Evolutionary conservation across 2,888 invertebrate species (phyloP).

Genomic region (Drosophila falleni): DNA sequence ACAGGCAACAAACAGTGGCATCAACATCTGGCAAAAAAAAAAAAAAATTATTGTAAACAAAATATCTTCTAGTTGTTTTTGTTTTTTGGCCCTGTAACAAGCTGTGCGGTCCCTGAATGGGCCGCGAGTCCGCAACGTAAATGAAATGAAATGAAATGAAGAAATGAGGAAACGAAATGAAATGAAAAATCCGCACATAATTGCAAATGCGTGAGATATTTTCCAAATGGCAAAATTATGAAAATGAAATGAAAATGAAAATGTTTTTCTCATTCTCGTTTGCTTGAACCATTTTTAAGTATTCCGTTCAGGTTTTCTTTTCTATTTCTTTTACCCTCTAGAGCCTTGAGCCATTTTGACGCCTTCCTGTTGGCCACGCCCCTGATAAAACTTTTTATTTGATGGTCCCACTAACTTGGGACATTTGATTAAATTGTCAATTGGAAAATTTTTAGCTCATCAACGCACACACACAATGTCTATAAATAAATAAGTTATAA

Average conservation of each 20-base stretch:
- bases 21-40: slow-evolving; percentile 36
- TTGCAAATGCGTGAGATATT: slow-evolving; percentile 81
- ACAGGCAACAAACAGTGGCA: slow-evolving; percentile 34
- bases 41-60: slow-evolving; percentile 21
- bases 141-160: slow-evolving; percentile 25
- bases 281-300: slow-evolving; percentile 37
- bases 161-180: slow-evolving; percentile 59
- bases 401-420: slow-evolving; percentile 36
- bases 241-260: slow-evolving; percentile 72
- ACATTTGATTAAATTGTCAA: slow-evolving; percentile 39
- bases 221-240: slow-evolving; percentile 79
- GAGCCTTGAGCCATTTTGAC: slow-evolving; percentile 49
- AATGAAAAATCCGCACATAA: slow-evolving; percentile 74
- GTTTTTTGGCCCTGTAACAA: slow-evolving; percentile 42
- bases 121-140: slow-evolving; percentile 40
- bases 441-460: slow-evolving; percentile 30
- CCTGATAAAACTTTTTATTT: slow-evolving; percentile 30
- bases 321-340: not conserved
- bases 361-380: slow-evolving; percentile 25
- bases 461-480: not conserved
- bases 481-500: slow-evolving; percentile 43
- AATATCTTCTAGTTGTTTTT: slow-evolving; percentile 4
- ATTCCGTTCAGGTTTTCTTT: slow-evolving; percentile 60
- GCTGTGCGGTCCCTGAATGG: slow-evolving; percentile 47
- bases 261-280: slow-evolving; percentile 15